phyloP scores from a whole-genome alignment of 2,888 invertebrate genomes.

The Balanococcus diminutus region DNA sequence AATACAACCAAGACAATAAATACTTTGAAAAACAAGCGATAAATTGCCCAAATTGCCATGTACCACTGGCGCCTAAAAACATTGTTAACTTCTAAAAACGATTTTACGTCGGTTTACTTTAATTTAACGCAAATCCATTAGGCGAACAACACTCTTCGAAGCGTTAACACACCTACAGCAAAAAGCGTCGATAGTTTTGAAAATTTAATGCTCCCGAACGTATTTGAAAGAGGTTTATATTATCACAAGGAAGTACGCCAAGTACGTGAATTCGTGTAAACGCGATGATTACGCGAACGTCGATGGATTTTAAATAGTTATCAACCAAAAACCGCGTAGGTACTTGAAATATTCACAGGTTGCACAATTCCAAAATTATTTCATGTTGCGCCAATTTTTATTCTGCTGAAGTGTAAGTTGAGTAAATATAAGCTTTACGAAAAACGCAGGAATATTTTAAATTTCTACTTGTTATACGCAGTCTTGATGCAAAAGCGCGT shows the following conservation, averaged over 20 bases:
- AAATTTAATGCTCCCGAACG: conserved; percentile 8
- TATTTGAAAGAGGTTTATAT: background rate
- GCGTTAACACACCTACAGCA: conserved; percentile 10
- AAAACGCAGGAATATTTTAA: background rate
- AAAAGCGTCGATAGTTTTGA: background rate
- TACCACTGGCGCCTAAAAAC: conserved; percentile 4
- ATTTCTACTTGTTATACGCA: background rate
- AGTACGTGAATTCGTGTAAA: background rate
- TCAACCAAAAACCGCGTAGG: background rate
- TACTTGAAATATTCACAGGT: background rate
- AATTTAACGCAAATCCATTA: conserved; percentile 32
- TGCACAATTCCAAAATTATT: background rate
- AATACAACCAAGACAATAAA: background rate
- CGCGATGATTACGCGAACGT: background rate
- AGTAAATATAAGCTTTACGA: background rate
- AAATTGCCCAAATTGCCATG: conserved; percentile 27
- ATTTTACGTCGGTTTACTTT: conserved; percentile 8
- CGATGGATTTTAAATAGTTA: background rate
- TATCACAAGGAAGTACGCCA: background rate
- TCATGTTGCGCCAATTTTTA: background rate
- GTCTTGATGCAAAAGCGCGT: background rate
- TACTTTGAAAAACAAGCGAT: conserved; percentile 16
- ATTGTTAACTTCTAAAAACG: conserved; percentile 12
- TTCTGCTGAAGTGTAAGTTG: background rate
- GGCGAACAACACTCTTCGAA: conserved; percentile 10